Base-by-base conservation (phyloP, 1,140 invertebrate species). In the Diprion similis region DNA sequence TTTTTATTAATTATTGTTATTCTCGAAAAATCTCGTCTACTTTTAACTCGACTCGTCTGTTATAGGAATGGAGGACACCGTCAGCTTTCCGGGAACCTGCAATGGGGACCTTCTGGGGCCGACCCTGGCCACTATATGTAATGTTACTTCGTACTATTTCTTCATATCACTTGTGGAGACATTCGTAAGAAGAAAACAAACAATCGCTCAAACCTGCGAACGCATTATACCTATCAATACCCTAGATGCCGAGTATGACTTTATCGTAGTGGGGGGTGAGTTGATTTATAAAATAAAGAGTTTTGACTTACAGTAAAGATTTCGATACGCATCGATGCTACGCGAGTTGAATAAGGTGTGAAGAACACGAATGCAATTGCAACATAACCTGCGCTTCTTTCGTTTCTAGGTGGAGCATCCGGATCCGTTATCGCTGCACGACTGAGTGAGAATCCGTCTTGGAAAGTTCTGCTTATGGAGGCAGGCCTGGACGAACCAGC, bases 211-310 rank as follows among this genome's bases (percentile, higher is more conserved):
- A 70, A 77, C 83, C 1, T 88, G 87, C 70, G 74, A 81, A 1
- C 79, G 88, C 46, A 76, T 89, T 0, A 71, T 4, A 0, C 83
- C 86, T 0, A 66, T 77, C 47, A 10, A 66, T 0, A 69, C 8
- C 0, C 86, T 85, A 0, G 76, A 76, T 10, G 0, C 8, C 1
- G 78, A 74, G 72, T 95, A 95, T 82, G 94, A 95, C 85, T 95
- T 95, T 86, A 93, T 95, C 75, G 91, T 95, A n/a, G 91, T 97
- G 66, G 96, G 96, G 7, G 94, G 90, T 71, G 91, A 92, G 91
- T 59, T 15, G 11, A 8, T 59, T 8, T 59, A 1, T 37, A 6
- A 37, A 37, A 37, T 37, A 37, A 37, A 37, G 2, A 6, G 24
- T 37, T 37, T 37, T 4, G 2, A 3, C 24, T 37, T 37, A 37